Evolutionary conservation across 2,888 invertebrate species (phyloP).

Genomic region (Lasiommata megera): DNA sequence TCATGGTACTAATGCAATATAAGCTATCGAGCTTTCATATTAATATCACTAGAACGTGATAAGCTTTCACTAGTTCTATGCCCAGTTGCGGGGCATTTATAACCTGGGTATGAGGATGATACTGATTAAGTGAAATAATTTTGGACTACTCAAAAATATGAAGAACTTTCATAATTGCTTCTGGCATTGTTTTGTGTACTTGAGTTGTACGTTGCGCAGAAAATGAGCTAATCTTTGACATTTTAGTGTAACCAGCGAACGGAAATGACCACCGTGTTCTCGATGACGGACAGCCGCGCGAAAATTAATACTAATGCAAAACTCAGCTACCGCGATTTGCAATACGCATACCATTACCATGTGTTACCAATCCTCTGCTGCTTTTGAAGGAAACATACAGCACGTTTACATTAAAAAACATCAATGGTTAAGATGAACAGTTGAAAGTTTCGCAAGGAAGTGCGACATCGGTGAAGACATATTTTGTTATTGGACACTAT

Average conservation of each 20-base stretch:
- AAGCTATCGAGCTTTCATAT: no score
- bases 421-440: not conserved
- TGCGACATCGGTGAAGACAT: not conserved
- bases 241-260: constrained; percentile 10
- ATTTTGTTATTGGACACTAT: constrained; percentile 21
- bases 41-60: no score
- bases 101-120: no score
- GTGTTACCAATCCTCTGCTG: not conserved
- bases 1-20: no score
- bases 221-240: constrained; percentile 3
- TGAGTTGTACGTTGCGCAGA: not conserved
- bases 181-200: no score
- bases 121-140: no score
- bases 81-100: no score
- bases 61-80: no score
- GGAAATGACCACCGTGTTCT: constrained; percentile 25
- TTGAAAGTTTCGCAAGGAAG: not conserved
- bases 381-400: not conserved
- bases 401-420: not conserved
- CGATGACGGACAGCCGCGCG: constrained; percentile 25
- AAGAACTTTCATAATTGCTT: no score
- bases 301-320: constrained; percentile 32
- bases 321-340: constrained; percentile 4
- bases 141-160: no score
- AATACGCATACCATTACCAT: not conserved